phyloP scores from a whole-genome alignment of 2,797 vertebrate genomes.

The Chelonia mydas region DNA sequence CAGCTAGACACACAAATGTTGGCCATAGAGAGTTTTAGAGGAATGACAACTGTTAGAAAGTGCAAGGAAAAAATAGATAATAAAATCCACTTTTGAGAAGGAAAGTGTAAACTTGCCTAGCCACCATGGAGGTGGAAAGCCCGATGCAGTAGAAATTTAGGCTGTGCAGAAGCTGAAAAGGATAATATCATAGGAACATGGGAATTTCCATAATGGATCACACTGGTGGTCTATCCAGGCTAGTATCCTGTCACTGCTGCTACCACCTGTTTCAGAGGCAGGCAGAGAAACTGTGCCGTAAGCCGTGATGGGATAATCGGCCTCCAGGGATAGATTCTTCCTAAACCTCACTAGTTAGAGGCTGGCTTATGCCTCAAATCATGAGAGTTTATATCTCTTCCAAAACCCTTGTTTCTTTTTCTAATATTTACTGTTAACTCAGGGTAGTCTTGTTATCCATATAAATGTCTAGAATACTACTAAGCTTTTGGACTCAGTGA shows the following conservation, averaged over 20 bases:
- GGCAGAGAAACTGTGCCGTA: background rate
- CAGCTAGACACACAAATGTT: conserved; percentile 48
- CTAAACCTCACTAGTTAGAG: rapidly evolving
- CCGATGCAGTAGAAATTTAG: background rate
- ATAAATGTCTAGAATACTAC: background rate
- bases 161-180: background rate
- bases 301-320: background rate
- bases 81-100: background rate
- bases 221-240: background rate
- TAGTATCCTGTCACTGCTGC: rapidly evolving
- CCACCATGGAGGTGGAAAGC: background rate
- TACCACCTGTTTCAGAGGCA: rapidly evolving
- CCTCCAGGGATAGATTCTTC: background rate
- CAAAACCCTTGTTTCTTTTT: background rate
- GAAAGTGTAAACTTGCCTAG: background rate
- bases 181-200: background rate
- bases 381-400: background rate
- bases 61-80: background rate
- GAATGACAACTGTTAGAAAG: conserved; percentile 46
- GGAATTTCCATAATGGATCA: background rate
- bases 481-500: conserved; percentile 23
- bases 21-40: conserved; percentile 47
- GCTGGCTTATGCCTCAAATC: background rate
- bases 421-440: background rate
- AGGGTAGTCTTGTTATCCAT: background rate